Base-by-base conservation (phyloP, 2,888 invertebrate species). In the Saturnia pavonia region DNA sequence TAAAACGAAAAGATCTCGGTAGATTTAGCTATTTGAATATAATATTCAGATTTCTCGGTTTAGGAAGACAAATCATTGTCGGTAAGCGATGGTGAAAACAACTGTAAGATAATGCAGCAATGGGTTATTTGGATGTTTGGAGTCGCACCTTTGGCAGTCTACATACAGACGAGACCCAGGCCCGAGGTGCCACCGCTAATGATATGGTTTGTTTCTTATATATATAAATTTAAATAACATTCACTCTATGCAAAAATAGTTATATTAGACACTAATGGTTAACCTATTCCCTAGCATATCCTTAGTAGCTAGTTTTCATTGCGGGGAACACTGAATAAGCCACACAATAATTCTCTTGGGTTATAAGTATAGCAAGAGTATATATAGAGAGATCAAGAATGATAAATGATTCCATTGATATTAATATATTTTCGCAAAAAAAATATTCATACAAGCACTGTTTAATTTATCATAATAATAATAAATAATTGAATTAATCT, bases 51-150 rank as follows among this genome's bases (percentile, higher is more conserved):
- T 27, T 60, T 60, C 14, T 57, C 43, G 12, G 75, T 76, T 3
- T 78, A 87, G 84, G 78, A 81, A 12, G 76, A 80, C 8, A 74
- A 75, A 25, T 40, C 71, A 4, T 16, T 74, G 11, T 69, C 78
- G 14, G 66, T 80, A 3, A 78, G 78, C 1, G 85, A 88, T 3
- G 83, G 86, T 9, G 19, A 78, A 25, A 81, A 84, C 40, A 80
- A 78, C 45, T 84, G 83, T 72, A 83, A 84, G 74, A 34, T 86
- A 73, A 82, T 91, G 85, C 87, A 89, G 82, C 93, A 91, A 71
- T 91, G 91, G 88, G 72, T 89, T 70, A 83, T 91, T 40, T 92
- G 91, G 92, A 77, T 89, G 77, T 85, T 83, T 71, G 88, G 88
- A 0, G 78, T 80, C 43, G 76, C 79, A 1, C 93, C 93, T 0